These are phyloP conservation scores for Oncorhynchus mykiss DNA, from an alignment of 2,113 vertebrate genomes.

Conservation along the genomic window DNA sequence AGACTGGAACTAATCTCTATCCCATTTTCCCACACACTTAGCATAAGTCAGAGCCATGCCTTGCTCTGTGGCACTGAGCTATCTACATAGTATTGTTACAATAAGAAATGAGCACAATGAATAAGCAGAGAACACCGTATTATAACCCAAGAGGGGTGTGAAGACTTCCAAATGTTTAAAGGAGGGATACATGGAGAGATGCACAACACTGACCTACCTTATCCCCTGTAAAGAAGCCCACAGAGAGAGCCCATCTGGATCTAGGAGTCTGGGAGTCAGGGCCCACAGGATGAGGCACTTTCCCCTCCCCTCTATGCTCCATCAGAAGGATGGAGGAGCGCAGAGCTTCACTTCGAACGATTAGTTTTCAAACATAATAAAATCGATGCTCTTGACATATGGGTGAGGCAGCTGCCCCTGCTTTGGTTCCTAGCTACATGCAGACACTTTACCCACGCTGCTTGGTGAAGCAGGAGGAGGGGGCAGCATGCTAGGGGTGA, in stretches of 20 bases:
- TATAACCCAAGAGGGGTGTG: no score
- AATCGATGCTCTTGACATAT: slow-evolving; percentile 29
- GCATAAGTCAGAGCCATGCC: no score
- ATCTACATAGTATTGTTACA: no score
- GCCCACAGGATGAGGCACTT: background rate
- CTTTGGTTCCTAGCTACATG: background rate
- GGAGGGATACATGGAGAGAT: no score
- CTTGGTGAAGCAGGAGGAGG: background rate
- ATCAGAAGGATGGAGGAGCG: background rate
- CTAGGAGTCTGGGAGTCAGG: background rate
- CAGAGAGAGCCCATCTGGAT: background rate
- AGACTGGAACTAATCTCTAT: slow-evolving; percentile 49
- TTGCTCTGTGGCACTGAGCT: no score
- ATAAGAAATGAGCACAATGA: no score
- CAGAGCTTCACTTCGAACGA: slow-evolving; percentile 10
- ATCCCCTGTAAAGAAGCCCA: background rate
- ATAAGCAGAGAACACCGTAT: no score
- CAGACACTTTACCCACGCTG: slow-evolving; percentile 2
- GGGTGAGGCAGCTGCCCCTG: slow-evolving; percentile 18
- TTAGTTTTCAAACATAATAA: slow-evolving; percentile 25
- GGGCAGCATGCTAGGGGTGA: background rate
- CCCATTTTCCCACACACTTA: background rate
- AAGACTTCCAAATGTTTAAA: no score
- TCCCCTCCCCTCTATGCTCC: background rate
- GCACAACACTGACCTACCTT: background rate